Evolutionary conservation across 2,113 vertebrate species (phyloP), one percentile per base, ranked within the genome.

Genomic region (Eubucco bourcierii): DNA sequence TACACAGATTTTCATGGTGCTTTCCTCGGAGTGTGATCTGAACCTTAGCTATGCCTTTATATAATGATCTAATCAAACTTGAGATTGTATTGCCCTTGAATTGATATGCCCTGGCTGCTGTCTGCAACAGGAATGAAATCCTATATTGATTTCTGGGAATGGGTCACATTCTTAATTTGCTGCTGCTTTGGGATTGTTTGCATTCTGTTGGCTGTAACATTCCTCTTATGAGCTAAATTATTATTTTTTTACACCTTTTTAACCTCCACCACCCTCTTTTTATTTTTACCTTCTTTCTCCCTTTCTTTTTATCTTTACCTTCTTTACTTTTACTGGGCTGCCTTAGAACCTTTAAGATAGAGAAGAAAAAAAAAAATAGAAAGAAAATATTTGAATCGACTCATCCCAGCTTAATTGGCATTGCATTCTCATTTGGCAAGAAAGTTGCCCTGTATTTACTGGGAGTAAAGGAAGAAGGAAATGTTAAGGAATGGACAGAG

Each of bases 271-370:
- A 52, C 50, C 12, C 50, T 10, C 20, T 52, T 44, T 44, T 44
- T 44, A 16, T 44, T 44, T 44, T 41, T 41, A 12, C 14, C 47
- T 52, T 53, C 8, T 6, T 55, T n/a, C 15, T 39, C 17, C 9
- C 3, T 11, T 44, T 21, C 8, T 17, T 33, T 34, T 28, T 10
- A 1, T 6, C 4, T 2, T 0, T 3, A 3, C 16, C 44, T 15
- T 15, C 15, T 44, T 41, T 41, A 41, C 41, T 41, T 44, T 44
- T 44, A 44, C 44, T 44, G 44, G 44, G 44, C 44, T 44, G 44
- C 44, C 44, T 20, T 29, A 34, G 3, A 63, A 1, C 8, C 13
- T 23, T 47, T 52, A 84, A 66, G 4, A 23, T 6, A 31, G 4
- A 1, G 16, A 6, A 7, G 47, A 14, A 23, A 1, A 10, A 17